phyloP scores from a whole-genome alignment of 2,797 vertebrate genomes.

The Dryobates pubescens region DNA sequence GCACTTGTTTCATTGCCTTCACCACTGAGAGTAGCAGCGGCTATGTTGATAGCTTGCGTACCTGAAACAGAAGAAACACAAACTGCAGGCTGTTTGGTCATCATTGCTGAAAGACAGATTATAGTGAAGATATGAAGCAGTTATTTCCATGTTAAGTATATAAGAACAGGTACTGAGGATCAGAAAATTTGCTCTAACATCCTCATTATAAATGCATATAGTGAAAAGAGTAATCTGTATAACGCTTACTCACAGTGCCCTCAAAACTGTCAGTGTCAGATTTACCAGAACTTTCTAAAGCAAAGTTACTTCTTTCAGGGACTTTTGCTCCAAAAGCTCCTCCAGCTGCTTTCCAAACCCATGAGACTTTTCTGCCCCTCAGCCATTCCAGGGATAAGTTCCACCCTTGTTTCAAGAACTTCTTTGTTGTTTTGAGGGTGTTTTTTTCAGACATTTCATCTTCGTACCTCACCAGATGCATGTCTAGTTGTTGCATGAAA shows the following conservation, averaged over 20 bases:
- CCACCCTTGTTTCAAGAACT: accelerated
- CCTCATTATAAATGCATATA: neutral
- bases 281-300: neutral
- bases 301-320: neutral
- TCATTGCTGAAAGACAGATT: neutral
- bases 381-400: neutral
- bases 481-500: neutral
- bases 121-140: neutral
- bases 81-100: neutral
- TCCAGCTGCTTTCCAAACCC: neutral
- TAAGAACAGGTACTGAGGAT: neutral
- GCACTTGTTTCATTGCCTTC: neutral
- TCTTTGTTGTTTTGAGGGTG: neutral
- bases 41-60: neutral
- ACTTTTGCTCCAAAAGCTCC: neutral
- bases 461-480: neutral
- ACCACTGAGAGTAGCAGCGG: neutral
- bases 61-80: neutral
- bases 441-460: neutral
- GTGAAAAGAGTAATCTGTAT: neutral
- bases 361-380: neutral
- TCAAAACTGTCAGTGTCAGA: neutral
- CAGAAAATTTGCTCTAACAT: neutral
- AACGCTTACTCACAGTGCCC: neutral
- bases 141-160: neutral